phyloP scores from a whole-genome alignment of 2,113 vertebrate genomes.

The Pseudopipra pipra region DNA sequence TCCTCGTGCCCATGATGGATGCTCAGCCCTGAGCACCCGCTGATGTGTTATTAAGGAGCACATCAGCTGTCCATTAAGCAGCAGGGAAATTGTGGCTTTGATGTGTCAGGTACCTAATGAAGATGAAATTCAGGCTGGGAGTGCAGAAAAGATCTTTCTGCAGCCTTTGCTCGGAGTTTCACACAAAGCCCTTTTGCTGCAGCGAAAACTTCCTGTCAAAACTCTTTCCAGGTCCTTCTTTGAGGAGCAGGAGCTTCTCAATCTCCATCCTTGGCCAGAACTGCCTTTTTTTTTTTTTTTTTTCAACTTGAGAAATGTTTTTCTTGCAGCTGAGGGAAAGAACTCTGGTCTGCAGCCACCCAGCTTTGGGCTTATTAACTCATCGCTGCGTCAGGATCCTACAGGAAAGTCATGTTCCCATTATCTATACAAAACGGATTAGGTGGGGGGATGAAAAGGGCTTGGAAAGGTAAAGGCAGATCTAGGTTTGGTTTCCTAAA shows the following conservation, averaged over 20 bases:
- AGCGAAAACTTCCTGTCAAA: not conserved
- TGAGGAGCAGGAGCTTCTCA: not conserved
- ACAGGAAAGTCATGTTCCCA: not conserved
- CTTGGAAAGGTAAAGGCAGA: conserved; percentile 33
- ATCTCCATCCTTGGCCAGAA: not conserved
- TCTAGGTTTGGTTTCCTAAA: not conserved
- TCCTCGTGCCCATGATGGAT: not conserved
- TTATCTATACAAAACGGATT: conserved; percentile 31
- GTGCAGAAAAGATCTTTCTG: not conserved
- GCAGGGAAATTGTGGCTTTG: conserved; percentile 20
- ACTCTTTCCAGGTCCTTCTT: not conserved
- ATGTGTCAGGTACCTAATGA: conserved; percentile 30
- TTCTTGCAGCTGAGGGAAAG: not conserved
- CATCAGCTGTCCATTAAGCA: not conserved
- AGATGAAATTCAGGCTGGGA: conserved; percentile 5
- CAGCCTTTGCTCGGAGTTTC: not conserved
- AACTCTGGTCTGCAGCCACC: not conserved
- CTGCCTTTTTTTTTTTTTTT: not conserved
- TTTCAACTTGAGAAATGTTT: not conserved
- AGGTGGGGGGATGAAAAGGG: conserved; percentile 27
- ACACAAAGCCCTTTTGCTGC: not conserved
- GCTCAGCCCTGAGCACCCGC: not conserved
- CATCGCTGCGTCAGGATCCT: not conserved
- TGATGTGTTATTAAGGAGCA: not conserved
- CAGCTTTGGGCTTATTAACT: not conserved